A percentile compares a stretch with the other conserved stretches of the same genome.
Evolutionary conservation across 2,888 invertebrate species (phyloP).

Genomic region (Maniola hyperantus): DNA sequence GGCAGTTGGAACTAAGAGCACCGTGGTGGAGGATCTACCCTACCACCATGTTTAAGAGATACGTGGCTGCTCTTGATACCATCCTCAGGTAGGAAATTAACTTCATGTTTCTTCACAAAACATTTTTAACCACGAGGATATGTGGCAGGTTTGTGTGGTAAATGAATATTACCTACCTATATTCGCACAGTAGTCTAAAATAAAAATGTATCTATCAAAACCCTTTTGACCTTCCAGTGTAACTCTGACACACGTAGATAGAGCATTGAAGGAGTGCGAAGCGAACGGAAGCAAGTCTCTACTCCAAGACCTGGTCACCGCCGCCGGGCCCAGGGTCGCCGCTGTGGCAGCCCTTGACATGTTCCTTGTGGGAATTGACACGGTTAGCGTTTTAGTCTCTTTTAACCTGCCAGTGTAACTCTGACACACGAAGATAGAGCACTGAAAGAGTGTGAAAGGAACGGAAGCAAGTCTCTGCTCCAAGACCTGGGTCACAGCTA

Average conservation of each 20-base stretch:
- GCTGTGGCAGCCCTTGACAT: slow-evolving; percentile 88
- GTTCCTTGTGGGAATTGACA: slow-evolving; percentile 91
- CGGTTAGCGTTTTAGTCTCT: slow-evolving; percentile 69
- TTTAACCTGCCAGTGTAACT: slow-evolving; percentile 73
- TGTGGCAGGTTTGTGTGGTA: too few relatives aligned
- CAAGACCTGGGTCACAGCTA: slow-evolving; percentile 84
- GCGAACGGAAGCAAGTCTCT: slow-evolving; percentile 79
- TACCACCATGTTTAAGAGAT: slow-evolving; percentile 84
- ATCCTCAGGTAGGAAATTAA: slow-evolving; percentile 81
- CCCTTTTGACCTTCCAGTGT: slow-evolving; percentile 74
- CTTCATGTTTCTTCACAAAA: not conserved
- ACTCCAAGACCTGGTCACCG: slow-evolving; percentile 84
- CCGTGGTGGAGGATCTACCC: slow-evolving; percentile 87
- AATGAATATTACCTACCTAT: too few relatives aligned
- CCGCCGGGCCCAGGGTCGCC: slow-evolving; percentile 84
- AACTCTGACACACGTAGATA: slow-evolving; percentile 84
- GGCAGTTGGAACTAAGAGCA: slow-evolving; percentile 84
- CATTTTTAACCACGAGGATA: too few relatives aligned
- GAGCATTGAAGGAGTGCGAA: slow-evolving; percentile 73
- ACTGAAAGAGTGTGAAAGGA: slow-evolving; percentile 50
- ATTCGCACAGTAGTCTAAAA: too few relatives aligned
- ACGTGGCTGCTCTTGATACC: slow-evolving; percentile 85
- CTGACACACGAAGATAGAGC: slow-evolving; percentile 77
- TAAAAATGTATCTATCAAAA: too few relatives aligned
- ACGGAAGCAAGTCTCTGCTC: slow-evolving; percentile 82